Evolutionary conservation across 2,888 invertebrate genomes (phyloP), one percentile per base, ranked within the genome.

Genomic region (Lamproptera curius): DNA sequence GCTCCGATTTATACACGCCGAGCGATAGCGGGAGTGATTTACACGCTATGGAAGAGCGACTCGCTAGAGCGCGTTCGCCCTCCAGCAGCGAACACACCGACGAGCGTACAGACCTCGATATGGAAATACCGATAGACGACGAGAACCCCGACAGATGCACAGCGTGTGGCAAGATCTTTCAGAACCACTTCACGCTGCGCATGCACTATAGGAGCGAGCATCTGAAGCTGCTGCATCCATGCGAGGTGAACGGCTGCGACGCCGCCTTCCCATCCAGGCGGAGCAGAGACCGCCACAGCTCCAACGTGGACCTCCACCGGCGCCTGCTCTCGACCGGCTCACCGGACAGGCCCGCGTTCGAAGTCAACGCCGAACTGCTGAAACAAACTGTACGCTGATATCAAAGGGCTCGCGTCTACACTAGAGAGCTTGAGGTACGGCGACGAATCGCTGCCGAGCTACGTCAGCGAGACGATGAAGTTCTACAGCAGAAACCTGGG

Each of bases 191-290:
- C 74, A 94, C 94, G 35, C 91, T 96, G 61, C 96, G 96, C 68
- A 94, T 95, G 58, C 97, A 97, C 78, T 97, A 95, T 80, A 94
- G 96, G 82, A 96, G 94, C 78, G 96, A 96, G 42, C 97, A 97
- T 77, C 90, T 96, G 58, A 96, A 96, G 75, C 82, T 96, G 66
- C 93, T 95, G 91, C 96, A 96, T 72, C 93, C 93, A 43, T 97
- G 97, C 81, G 95, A 94, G 61, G 94, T 97, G 26, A 95, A 93
- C 65, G 97, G 97, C 1, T 97, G 96, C 78, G 95, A 95, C 73
- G 96, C 96, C 4, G 94, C 95, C 5, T 97, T 97, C 76, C 96
- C 96, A 26, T 96, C 96, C 23, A 95, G 96, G 70, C 89, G 87
- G 76, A 90, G 89, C 83, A 89, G 87, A 70, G 91, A 83, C 71